Evolutionary conservation across 1,140 invertebrate species (phyloP).

Genomic region (Rhysida immarginata): DNA sequence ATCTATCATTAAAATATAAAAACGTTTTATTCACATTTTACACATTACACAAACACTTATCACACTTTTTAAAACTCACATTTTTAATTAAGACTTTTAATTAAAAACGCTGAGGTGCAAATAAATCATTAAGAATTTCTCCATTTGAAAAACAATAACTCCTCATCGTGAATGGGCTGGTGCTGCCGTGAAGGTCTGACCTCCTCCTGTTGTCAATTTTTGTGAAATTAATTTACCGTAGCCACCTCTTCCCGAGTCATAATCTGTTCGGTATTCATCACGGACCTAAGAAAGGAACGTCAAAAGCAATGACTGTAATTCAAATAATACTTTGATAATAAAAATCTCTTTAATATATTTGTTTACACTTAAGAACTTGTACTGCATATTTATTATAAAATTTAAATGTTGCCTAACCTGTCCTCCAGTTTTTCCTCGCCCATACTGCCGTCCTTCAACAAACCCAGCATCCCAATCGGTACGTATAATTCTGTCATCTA

Average conservation of each 20-base stretch:
- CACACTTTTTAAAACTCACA: no score
- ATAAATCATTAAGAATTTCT: no score
- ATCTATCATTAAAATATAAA: no score
- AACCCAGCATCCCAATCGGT: slow-evolving; percentile 99
- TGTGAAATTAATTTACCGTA: slow-evolving; percentile 88
- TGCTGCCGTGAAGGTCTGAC: no score
- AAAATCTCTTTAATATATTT: neutral
- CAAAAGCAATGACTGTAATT: neutral
- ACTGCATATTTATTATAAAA: neutral
- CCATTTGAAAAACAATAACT: no score
- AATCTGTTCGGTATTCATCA: slow-evolving; percentile 96
- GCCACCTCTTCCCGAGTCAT: slow-evolving; percentile 87
- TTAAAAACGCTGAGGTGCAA: no score
- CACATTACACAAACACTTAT: no score
- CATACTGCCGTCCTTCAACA: slow-evolving; percentile 94
- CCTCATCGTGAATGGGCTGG: no score
- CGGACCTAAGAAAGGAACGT: slow-evolving; percentile 53
- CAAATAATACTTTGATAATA: neutral
- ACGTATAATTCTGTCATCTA: slow-evolving; percentile 93
- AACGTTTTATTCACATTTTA: no score
- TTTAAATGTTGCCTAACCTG: slow-evolving; percentile 47
- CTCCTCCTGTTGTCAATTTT: slow-evolving; percentile 42
- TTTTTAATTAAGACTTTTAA: no score
- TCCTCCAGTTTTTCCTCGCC: slow-evolving; percentile 93
- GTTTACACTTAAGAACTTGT: neutral